Conservation (phyloP, 2,888 invertebrate genomes). For the Lamproptera curius region DNA sequence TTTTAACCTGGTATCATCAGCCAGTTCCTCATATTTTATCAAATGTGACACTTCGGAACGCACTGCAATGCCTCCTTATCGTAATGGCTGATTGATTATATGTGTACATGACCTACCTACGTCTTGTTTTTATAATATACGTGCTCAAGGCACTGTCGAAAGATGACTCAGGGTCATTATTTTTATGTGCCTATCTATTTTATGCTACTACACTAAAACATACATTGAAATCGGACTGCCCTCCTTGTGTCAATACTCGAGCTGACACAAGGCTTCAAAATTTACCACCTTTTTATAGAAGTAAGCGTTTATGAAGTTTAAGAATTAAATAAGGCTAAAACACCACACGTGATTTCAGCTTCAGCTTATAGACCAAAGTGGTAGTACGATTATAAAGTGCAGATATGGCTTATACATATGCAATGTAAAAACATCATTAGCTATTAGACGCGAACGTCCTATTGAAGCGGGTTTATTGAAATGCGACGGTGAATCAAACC, state of each 20-base stretch:
- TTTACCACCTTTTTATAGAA: not conserved
- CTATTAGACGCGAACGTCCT: too few relatives aligned
- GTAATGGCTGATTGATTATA: constrained; percentile 13
- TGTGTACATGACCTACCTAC: constrained; percentile 18
- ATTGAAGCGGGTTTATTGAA: constrained; percentile 1
- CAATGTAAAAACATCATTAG: too few relatives aligned
- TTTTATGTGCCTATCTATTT: too few relatives aligned
- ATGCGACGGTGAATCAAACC: constrained; percentile 19
- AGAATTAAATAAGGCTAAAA: not conserved
- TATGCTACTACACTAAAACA: too few relatives aligned
- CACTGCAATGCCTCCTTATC: constrained; percentile 7
- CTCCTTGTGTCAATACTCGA: not conserved
- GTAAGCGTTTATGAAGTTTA: not conserved
- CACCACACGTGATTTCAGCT: too few relatives aligned
- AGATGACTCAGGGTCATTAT: constrained; percentile 7
- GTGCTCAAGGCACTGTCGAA: constrained; percentile 1
- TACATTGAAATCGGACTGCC: too few relatives aligned
- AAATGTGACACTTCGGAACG: constrained; percentile 2
- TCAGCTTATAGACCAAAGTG: too few relatives aligned
- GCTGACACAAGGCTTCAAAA: not conserved
- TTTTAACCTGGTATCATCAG: not conserved
- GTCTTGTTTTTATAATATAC: not conserved
- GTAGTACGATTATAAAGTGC: too few relatives aligned
- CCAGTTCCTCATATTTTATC: not conserved
- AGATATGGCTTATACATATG: too few relatives aligned